These are phyloP conservation scores for Acanthococcus lagerstroemiae DNA, from an alignment of 2,888 invertebrate species.

Conservation along the genomic window DNA sequence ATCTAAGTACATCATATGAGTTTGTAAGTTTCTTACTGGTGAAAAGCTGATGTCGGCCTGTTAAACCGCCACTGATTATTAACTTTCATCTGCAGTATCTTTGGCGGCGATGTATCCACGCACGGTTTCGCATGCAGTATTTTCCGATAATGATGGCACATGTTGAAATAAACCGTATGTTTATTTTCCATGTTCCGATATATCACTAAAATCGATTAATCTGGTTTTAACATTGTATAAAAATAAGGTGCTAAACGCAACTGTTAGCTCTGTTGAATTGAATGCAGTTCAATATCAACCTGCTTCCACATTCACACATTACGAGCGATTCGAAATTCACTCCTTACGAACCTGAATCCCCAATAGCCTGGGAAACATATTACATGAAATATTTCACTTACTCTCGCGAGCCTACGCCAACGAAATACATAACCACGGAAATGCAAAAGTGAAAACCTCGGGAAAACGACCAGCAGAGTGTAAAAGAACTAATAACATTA, in stretches of 20 bases:
- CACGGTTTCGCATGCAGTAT: constrained; percentile 41
- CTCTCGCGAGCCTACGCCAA: too few species aligned
- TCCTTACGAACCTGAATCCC: too few species aligned
- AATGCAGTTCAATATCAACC: too few species aligned
- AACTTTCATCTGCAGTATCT: constrained; percentile 37
- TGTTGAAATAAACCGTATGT: constrained; percentile 40
- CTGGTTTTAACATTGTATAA: too few species aligned
- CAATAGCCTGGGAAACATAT: too few species aligned
- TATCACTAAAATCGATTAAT: too few species aligned
- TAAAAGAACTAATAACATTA: constrained; percentile 12
- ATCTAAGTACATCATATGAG: too few species aligned
- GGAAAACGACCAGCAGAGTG: neutral
- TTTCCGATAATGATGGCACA: constrained; percentile 44
- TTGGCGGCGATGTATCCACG: constrained; percentile 41
- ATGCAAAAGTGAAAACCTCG: neutral
- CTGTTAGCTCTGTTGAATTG: too few species aligned
- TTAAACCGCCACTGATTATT: neutral
- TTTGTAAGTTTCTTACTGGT: constrained; percentile 4
- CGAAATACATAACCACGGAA: neutral
- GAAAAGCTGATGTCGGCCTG: neutral
- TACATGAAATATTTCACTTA: too few species aligned
- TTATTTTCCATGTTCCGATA: constrained; percentile 28
- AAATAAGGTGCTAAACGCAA: too few species aligned
- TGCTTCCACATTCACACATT: too few species aligned
- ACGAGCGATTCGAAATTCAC: too few species aligned